A percentile compares a stretch with the other conserved stretches of the same genome.
phyloP scores from a whole-genome alignment of 2,113 vertebrate genomes.

The Podarcis raffonei region DNA sequence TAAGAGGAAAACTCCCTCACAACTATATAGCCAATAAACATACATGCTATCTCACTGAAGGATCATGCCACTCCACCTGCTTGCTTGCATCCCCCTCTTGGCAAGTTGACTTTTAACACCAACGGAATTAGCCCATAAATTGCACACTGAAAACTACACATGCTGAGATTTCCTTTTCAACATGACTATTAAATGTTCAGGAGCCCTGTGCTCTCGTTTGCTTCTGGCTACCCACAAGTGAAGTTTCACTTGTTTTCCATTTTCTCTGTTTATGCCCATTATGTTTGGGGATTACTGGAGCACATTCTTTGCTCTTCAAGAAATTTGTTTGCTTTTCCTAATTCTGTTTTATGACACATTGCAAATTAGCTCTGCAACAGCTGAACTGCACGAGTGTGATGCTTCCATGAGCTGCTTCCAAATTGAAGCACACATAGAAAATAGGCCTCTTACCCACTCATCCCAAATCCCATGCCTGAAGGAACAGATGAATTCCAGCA shows the following conservation, averaged over 20 bases:
- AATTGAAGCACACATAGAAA: slow-evolving; percentile 60
- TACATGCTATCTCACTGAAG: too few relatives aligned
- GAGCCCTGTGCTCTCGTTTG: background rate
- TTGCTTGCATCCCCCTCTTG: too few relatives aligned
- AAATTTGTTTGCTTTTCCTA: slow-evolving; percentile 57
- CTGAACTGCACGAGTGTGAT: slow-evolving; percentile 59
- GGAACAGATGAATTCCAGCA: slow-evolving; percentile 60
- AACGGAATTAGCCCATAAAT: too few relatives aligned
- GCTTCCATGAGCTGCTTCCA: slow-evolving; percentile 61
- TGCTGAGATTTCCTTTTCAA: too few relatives aligned
- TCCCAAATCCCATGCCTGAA: slow-evolving; percentile 24
- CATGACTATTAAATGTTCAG: background rate
- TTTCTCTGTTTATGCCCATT: slow-evolving; percentile 46
- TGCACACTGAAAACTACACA: too few relatives aligned
- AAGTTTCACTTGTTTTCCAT: slow-evolving; percentile 35
- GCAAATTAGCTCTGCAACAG: slow-evolving; percentile 46
- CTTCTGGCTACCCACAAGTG: background rate
- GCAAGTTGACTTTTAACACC: too few relatives aligned
- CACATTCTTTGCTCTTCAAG: slow-evolving; percentile 25
- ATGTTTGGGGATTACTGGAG: background rate
- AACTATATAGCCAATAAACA: too few relatives aligned
- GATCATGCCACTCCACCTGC: too few relatives aligned
- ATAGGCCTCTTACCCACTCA: slow-evolving; percentile 25
- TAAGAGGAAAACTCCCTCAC: too few relatives aligned
- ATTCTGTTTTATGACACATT: slow-evolving; percentile 58